These are phyloP conservation scores for Pollimyrus isidori DNA, from an alignment of 2,113 vertebrate genomes.

Conservation along the genomic window DNA sequence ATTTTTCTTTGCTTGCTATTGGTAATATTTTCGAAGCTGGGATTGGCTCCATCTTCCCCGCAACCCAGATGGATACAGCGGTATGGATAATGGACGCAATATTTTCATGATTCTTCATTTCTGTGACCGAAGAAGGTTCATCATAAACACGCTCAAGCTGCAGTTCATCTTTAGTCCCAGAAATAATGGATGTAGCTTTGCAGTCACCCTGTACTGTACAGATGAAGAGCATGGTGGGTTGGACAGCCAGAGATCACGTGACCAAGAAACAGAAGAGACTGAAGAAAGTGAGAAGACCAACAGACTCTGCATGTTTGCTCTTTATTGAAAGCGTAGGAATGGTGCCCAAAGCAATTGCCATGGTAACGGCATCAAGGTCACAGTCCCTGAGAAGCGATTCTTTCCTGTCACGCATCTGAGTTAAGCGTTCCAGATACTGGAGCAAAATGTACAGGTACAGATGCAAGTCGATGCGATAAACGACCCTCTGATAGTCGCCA, in stretches of 20 bases:
- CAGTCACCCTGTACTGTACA: neutral
- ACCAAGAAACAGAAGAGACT: neutral
- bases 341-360: slow-evolving; percentile 59
- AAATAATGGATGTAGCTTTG: neutral
- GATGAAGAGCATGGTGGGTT: neutral
- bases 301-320: slow-evolving; percentile 67
- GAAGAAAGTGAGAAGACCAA: neutral
- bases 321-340: slow-evolving; percentile 70
- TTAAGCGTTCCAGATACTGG: slow-evolving; percentile 79
- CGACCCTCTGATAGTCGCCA: slow-evolving; percentile 51
- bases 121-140: neutral
- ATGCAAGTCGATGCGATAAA: slow-evolving; percentile 51
- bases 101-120: neutral
- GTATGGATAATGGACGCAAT: neutral
- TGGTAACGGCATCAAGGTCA: slow-evolving; percentile 66
- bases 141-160: neutral
- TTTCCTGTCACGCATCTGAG: slow-evolving; percentile 48
- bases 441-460: slow-evolving; percentile 71
- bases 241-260: neutral
- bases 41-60: no score
- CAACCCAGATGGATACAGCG: no score
- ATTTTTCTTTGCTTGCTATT: neutral
- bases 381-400: slow-evolving; percentile 81
- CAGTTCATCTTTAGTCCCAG: neutral
- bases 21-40: neutral